Base-by-base conservation (phyloP, 2,113 vertebrate genomes). In the Daphoenositta chrysoptera region DNA sequence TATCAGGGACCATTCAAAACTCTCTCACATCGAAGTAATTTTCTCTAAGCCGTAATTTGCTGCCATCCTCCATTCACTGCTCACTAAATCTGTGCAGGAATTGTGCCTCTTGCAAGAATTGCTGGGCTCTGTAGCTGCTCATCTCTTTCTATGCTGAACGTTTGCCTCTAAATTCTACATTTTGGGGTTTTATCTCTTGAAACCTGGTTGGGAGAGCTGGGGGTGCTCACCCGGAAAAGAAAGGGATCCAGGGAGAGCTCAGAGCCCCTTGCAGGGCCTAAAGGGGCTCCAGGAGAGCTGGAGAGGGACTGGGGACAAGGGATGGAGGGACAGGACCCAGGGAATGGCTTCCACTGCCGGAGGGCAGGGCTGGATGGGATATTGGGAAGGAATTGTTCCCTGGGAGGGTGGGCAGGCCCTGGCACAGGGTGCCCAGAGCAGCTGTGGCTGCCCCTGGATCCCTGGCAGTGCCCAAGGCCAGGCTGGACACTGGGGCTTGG, bases 181-280 rank as follows among this genome's bases (percentile, higher is more conserved):
- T 90, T 77, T 40, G 37, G 2, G 33, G 9, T 20, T 90, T 92
- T 39, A 6, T 40, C 24, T 47, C 63, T 47, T 61, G 47, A 61
- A 82, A 35, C 2, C 9, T 11, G 47, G 5, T 15, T 31, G 30
- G 26, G 8, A 69, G 6, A 76, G 40, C 47, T 61, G 39, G 26
- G 39, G 9, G 3, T 66, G 68, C 0, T 65, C 44, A 15, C 0
- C 3, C 50, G 45, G 45, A 40, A 13, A 1, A 0, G 39, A n/a
- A 16, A 75, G 75, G 44, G 53, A 0, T 82, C 45, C 23, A 39
- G n/a, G 39, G n/a, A 68, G n/a, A 75, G 3, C 61, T 61, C 2
- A 7, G 20, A 83, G 47, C n/a, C 8, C 23, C 33, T 53, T 0
- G 1, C 53, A 53, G 69, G 7, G 69, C 9, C 53, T 82, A 0